phyloP scores from a whole-genome alignment of 2,113 vertebrate genomes.

The Andinoacara biseriatus region DNA sequence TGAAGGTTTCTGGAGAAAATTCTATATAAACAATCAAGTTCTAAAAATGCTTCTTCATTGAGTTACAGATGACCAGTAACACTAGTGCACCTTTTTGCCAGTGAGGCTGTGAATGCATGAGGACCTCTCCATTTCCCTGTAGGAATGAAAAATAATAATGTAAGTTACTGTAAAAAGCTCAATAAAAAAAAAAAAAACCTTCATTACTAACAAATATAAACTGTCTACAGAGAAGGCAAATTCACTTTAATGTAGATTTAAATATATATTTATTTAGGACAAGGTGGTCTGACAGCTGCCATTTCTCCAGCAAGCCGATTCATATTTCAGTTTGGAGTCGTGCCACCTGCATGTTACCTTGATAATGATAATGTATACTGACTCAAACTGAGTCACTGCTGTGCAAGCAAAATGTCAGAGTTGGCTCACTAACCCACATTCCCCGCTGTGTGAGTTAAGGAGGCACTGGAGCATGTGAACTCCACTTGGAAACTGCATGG shows the following conservation, averaged over 20 bases:
- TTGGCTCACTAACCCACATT: constrained; percentile 5
- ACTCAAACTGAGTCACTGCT: constrained; percentile 26
- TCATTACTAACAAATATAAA: background rate
- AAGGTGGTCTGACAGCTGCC: constrained; percentile 15
- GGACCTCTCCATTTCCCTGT: background rate
- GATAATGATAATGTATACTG: constrained; percentile 32
- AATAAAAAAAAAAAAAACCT: background rate
- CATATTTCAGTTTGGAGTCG: constrained; percentile 21
- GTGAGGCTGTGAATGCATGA: background rate
- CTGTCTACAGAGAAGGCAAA: background rate
- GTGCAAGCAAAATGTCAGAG: constrained; percentile 27
- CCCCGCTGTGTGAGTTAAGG: background rate
- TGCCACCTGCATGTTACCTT: constrained; percentile 11
- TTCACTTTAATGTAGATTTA: background rate
- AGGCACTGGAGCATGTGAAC: background rate
- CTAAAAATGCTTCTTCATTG: background rate
- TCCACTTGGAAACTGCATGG: background rate
- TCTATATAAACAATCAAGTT: background rate
- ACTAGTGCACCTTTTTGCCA: background rate
- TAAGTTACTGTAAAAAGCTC: background rate
- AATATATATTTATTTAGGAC: background rate
- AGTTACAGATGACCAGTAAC: background rate
- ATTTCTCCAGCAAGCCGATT: constrained; percentile 21
- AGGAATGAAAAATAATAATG: background rate
- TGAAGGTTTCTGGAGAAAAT: background rate